Evolutionary conservation across 2,113 vertebrate genomes (phyloP).

Genomic region (Hyaena hyaena): DNA sequence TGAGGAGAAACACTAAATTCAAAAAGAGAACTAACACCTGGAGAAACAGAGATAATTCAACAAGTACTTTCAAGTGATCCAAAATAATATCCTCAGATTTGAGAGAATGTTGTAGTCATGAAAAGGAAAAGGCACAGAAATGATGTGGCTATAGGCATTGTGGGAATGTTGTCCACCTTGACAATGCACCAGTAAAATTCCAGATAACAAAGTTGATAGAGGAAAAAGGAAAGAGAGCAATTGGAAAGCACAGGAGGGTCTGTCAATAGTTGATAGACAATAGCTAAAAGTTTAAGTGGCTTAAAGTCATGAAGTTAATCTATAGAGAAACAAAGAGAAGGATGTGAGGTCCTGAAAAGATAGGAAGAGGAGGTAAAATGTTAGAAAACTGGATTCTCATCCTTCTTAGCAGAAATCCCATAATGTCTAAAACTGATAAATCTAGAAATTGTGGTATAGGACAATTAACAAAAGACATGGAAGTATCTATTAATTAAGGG

Average conservation of each 20-base stretch:
- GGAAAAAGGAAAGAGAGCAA: background rate
- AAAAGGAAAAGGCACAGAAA: background rate
- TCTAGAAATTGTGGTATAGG: background rate
- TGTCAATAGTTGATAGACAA: background rate
- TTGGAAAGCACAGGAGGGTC: background rate
- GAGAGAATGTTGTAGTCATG: background rate
- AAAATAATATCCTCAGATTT: background rate
- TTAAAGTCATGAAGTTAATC: background rate
- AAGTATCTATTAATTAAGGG: background rate
- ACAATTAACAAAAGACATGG: background rate
- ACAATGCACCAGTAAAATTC: background rate
- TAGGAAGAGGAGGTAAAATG: background rate
- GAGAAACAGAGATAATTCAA: background rate
- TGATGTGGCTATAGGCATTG: background rate
- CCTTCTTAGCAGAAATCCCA: background rate
- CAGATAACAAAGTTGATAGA: background rate
- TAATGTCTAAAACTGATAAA: background rate
- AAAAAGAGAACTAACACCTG: background rate
- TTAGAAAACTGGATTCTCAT: background rate
- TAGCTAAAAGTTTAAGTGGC: background rate
- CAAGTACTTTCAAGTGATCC: background rate
- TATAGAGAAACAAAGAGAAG: background rate
- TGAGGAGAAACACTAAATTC: background rate
- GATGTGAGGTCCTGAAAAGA: background rate
- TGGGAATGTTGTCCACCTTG: background rate